Evolutionary conservation across 2,113 vertebrate genomes (phyloP), one percentile per base, ranked within the genome.

Genomic region (Dicaeum eximium): DNA sequence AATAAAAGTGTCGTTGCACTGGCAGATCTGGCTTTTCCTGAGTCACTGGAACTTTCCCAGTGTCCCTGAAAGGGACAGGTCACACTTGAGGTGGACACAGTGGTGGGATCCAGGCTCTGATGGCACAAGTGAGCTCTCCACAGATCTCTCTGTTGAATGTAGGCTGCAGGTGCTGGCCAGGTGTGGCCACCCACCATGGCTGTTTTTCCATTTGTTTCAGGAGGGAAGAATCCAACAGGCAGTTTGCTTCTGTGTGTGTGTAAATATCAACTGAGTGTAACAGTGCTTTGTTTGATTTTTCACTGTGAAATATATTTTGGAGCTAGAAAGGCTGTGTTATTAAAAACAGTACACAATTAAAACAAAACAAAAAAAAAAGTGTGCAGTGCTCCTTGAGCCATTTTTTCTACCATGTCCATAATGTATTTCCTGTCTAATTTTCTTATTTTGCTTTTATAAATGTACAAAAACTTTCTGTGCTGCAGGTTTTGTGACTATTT

Each of bases 291-390:
- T 95, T 91, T 91, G 45, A 73, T 94, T 90, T 93, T 89, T 81
- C 93, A 96, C 96, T 93, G 95, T 97, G 92, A 97, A 93, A 89
- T 91, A 86, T 83, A 82, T 96, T 97, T 96, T 92, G 90, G 83
- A 95, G 80, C 80, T 95, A 94, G 83, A 93, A 88, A 95, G 62
- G 27, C 57, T 91, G 72, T 93, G 92, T 81, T 92, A 91, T 93
- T 95, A 73, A 90, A 94, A 96, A 27, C 23, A 79, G 73, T 53
- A 71, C 47, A 25, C 38, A 67, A 91, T 95, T 93, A 89, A 91
- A 96, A 87, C 35, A 57, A 72, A 57, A 9, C 74, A 27, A 9
- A 15, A 70, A 51, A 71, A 40, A 19, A 69, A 57, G 51, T 22
- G 88, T 93, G 64, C 56, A 71, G 81, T 81, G 77, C 92, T 97